Evolutionary conservation across 2,888 invertebrate species (phyloP).

Genomic region (Anarsia innoxiella): DNA sequence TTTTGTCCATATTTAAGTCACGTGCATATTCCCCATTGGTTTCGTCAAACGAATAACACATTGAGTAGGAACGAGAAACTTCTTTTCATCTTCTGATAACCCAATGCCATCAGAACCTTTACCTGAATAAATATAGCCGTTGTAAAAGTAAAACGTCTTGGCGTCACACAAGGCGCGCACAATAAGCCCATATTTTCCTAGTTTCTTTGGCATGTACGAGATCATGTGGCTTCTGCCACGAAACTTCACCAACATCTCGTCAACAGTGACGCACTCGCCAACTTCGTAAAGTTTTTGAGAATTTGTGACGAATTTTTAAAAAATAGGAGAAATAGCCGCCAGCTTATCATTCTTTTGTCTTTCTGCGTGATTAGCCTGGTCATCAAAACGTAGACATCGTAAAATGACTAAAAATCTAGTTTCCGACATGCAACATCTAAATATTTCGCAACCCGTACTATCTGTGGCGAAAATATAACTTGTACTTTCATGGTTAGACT

Average conservation of each 20-base stretch:
- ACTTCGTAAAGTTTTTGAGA: slow-evolving; percentile 17
- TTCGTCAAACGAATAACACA: slow-evolving; percentile 1
- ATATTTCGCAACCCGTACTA: slow-evolving; percentile 20
- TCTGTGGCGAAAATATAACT: slow-evolving; percentile 19
- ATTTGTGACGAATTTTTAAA: slow-evolving; percentile 18
- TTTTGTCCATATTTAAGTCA: no score
- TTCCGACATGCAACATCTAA: slow-evolving; percentile 18
- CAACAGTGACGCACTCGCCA: slow-evolving; percentile 16
- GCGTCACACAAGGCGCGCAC: slow-evolving; percentile 5
- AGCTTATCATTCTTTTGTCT: slow-evolving; percentile 18
- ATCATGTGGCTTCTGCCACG: slow-evolving; percentile 18
- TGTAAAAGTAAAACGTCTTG: slow-evolving; percentile 5
- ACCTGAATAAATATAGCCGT: slow-evolving; percentile 10
- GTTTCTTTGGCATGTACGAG: slow-evolving; percentile 20
- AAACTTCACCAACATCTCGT: slow-evolving; percentile 23
- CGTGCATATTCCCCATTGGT: no score
- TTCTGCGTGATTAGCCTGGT: slow-evolving; percentile 16
- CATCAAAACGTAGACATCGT: slow-evolving; percentile 22
- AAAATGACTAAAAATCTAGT: slow-evolving; percentile 14
- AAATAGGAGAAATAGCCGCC: slow-evolving; percentile 19
- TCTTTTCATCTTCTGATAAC: not conserved
- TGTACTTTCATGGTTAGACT: slow-evolving; percentile 14
- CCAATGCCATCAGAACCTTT: slow-evolving; percentile 2
- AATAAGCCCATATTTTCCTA: slow-evolving; percentile 13
- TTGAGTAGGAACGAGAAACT: slow-evolving; percentile 2